A percentile compares a stretch with the other conserved stretches of the same genome.
Conservation (phyloP, 2,888 invertebrate species). For the Euclidia mi region DNA sequence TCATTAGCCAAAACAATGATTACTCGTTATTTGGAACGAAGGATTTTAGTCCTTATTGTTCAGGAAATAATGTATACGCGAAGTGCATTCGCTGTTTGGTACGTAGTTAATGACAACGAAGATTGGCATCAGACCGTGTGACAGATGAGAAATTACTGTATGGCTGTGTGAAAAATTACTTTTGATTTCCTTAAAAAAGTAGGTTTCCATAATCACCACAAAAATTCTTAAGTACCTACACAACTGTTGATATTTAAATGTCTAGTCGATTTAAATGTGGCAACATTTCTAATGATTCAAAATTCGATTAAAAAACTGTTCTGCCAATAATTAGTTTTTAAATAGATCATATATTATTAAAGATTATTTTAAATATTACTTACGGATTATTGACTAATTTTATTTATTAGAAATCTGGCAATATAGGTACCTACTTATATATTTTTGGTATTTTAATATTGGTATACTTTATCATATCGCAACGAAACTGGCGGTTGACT, state of each 20-base stretch:
- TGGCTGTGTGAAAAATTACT: constrained; percentile 68
- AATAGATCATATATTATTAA: not conserved
- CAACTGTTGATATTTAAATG: constrained; percentile 3
- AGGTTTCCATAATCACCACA: constrained; percentile 29
- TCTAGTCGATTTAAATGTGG: constrained; percentile 6
- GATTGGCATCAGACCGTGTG: constrained; percentile 65
- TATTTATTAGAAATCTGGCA: no score
- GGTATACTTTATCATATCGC: no score
- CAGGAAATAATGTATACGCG: not conserved
- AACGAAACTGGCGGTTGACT: no score
- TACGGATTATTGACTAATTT: not conserved
- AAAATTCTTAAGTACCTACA: not conserved
- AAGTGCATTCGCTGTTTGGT: constrained; percentile 23
- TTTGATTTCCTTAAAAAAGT: constrained; percentile 43
- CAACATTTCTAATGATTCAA: no score
- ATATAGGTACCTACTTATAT: no score
- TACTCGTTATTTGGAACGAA: not conserved
- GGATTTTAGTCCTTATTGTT: constrained; percentile 13
- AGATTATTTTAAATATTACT: constrained; percentile 1
- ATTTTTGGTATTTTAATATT: no score
- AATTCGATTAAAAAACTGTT: constrained; percentile 5
- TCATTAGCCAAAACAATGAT: constrained; percentile 41
- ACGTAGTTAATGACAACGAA: constrained; percentile 60
- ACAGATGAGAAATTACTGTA: constrained; percentile 71
- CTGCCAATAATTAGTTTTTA: not conserved